Base-by-base conservation (phyloP, 2,888 invertebrate species). In the Orthosia cruda region DNA sequence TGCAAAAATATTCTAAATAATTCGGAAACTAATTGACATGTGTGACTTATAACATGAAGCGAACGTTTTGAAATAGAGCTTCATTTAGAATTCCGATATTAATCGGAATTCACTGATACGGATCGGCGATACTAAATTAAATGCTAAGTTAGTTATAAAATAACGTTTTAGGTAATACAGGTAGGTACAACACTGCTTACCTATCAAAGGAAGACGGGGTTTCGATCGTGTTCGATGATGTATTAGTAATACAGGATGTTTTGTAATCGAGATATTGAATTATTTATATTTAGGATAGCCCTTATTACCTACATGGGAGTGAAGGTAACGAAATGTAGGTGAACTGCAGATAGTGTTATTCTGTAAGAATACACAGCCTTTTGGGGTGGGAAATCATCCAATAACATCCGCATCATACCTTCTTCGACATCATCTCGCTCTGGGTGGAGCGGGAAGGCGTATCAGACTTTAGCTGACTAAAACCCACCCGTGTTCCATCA, bases 81-180 rank as follows among this genome's bases (percentile, higher is more conserved):
- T 80, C 58, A 70, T 84, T 80, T 64, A 64, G 61, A 69, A 84
- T 84, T 75, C 84, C 13, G 75, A 82, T 82, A 84, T 84, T 80
- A 72, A 84, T 80, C 75, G 75, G 80, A 75, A 74, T 68, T 23
- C 26, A 80, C 69, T 67, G 84, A 84, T 84, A 84, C 62, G 81
- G 69, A 75, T 69, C 65, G 69, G 72, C 65, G 69, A 75, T 67
- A 62, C 81, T 82, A 70, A 69, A 83, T 79, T 79, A 83, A 81
- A 72, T 62, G 69, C 74, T 72, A 74, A 75, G 66, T 71, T 84
- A 80, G 69, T 70, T 80, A 82, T 80, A 79, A 74, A 71, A 67
- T 67, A 50, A 45, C 84, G 63, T 74, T 84, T 84, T 80, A 72
- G 81, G 82, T 75, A 84, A 82, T 67, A 82, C 84, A 12, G 63